Base-by-base conservation (phyloP, 30 jellyfish, hydroid and myxozoan species). In the Aurelia aurita complex sp. Pacific region DNA sequence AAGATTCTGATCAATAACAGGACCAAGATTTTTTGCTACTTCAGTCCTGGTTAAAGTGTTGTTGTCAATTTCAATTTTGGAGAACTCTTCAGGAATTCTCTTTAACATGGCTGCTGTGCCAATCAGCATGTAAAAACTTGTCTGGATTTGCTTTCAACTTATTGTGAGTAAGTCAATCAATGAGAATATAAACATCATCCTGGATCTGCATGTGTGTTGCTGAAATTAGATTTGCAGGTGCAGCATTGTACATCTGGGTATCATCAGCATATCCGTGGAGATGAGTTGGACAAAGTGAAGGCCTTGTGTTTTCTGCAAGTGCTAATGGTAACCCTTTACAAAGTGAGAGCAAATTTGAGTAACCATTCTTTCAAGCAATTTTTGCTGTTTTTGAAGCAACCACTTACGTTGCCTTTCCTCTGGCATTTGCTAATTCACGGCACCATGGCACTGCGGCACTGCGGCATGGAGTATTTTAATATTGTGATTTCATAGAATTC, bases 211-310 rank as follows among this genome's bases (percentile, higher is more conserved):
- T 50, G 55, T 81, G 84, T 81, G 77, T 69, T 67, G 84, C 83
- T 14, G 77, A 81, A 69, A 53, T 81, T 34, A 35, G 88, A 78
- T 67, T 67, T 80, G 82, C 82, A 79, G 80, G 89, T 79, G 80
- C 89, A 65, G 89, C 89, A 79, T 79, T 79, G 80, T 79, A 64
- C 80, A 79, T 43, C 89, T 79, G 89, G 89, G 89, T 79, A 79
- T 79, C 89, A 79, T 64, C 89, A 79, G 89, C 90, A 67, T 29
- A 67, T 80, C 90, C 90, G 52, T 80, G 82, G 82, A 80, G 90
- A 80, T 80, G 90, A 67, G 64, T 79, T 79, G 89, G 89, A 38
- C 19, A 67, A 59, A 74, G 90, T 67, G 90, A 66, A 66, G 82
- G 90, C 82, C 74, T 80, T 80, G 82, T 80, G 46, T 80, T 67